These are phyloP conservation scores for Dasyprocta punctata DNA, from an alignment of 2,113 vertebrate species.

Conservation along the genomic window DNA sequence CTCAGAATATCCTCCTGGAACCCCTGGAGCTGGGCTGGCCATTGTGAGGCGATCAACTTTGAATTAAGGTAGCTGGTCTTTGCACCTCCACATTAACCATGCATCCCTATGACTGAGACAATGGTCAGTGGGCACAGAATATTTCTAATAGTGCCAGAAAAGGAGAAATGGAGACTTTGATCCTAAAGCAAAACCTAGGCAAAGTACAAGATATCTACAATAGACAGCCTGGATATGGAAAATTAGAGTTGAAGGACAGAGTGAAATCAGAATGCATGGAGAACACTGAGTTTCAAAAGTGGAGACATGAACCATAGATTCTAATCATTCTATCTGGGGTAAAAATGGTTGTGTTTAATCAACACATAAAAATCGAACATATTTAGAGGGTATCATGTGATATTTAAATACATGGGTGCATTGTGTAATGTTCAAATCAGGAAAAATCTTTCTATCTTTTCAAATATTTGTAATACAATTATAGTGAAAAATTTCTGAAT, in stretches of 20 bases:
- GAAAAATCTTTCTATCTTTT: not conserved
- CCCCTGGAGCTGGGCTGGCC: not conserved
- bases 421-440: not conserved
- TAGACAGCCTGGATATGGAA: not conserved
- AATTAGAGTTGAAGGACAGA: not conserved
- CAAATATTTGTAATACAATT: not conserved
- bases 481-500: not conserved
- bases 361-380: not conserved
- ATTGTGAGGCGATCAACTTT: not conserved
- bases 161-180: not conserved
- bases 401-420: not conserved
- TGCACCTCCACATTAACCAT: not conserved
- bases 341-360: no score
- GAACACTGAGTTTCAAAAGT: not conserved
- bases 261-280: not conserved
- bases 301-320: not conserved
- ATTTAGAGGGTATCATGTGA: not conserved
- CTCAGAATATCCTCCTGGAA: not conserved
- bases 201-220: not conserved
- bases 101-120: not conserved
- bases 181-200: not conserved
- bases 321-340: not conserved
- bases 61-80: not conserved
- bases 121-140: rapidly evolving
- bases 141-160: rapidly evolving